phyloP scores from a whole-genome alignment of 2,113 vertebrate species.

The Accipiter cooperii region DNA sequence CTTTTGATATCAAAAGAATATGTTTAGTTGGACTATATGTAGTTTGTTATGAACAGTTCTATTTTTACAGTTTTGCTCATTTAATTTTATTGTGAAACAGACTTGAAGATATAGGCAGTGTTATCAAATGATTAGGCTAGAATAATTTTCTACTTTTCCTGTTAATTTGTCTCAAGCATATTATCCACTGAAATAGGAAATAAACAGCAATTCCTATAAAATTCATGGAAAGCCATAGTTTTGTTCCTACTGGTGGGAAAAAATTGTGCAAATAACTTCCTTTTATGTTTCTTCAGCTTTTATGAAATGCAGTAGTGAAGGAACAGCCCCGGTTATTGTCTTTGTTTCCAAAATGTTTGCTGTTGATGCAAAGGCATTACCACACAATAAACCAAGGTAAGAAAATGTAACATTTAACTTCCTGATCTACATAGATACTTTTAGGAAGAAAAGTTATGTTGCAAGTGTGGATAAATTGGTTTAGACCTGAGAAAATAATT shows the following conservation, averaged over 20 bases:
- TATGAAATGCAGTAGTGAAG: constrained; percentile 85
- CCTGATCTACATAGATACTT: not conserved
- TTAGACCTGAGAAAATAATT: not conserved
- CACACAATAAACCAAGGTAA: constrained; percentile 90
- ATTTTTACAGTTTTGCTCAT: not conserved
- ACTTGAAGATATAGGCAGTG: not conserved
- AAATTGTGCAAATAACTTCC: not conserved
- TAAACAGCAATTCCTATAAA: not conserved
- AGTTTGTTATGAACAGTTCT: not conserved
- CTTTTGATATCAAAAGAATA: not conserved
- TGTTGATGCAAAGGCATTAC: constrained; percentile 83
- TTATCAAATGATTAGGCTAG: not conserved
- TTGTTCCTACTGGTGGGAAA: not conserved
- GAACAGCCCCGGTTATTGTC: constrained; percentile 82
- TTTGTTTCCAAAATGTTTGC: constrained; percentile 99
- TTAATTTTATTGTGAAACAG: not conserved
- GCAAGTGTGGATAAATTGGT: not conserved
- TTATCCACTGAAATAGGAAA: not conserved
- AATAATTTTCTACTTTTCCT: not conserved
- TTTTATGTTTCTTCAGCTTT: constrained; percentile 78
- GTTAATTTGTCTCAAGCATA: not conserved
- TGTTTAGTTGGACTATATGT: not conserved
- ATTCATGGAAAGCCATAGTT: not conserved
- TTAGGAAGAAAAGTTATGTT: not conserved
- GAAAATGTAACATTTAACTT: not conserved